A percentile compares a stretch with the other conserved stretches of the same genome.
phyloP scores from a whole-genome alignment of 2,888 invertebrate species.

The Frankliniella fusca region DNA sequence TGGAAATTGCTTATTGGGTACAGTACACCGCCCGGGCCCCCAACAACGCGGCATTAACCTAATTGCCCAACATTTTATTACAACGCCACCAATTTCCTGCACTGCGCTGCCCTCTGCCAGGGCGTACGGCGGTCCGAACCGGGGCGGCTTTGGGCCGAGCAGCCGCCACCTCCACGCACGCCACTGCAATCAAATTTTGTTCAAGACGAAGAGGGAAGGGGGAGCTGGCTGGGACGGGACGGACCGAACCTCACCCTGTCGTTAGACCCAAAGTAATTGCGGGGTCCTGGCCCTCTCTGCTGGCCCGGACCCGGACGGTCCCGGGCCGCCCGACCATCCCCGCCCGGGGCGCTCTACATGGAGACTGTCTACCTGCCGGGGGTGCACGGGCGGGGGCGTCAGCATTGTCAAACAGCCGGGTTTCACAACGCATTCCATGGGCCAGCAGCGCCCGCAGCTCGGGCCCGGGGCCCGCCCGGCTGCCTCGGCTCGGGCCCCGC shows the following conservation, averaged over 20 bases:
- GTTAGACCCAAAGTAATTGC: constrained; percentile 11
- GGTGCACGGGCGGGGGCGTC: no score
- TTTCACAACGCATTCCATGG: no score
- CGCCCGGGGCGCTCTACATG: no score
- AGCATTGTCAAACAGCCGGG: no score
- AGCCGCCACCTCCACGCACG: not conserved
- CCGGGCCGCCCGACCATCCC: not conserved
- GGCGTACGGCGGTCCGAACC: not conserved
- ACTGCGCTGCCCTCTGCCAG: not conserved
- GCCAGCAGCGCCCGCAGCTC: no score
- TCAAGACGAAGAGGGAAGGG: not conserved
- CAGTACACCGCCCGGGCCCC: not conserved
- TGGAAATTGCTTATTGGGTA: not conserved
- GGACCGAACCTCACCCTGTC: not conserved
- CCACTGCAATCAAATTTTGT: constrained; percentile 20
- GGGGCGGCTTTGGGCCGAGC: not conserved
- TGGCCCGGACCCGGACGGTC: not conserved
- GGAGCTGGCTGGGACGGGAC: not conserved
- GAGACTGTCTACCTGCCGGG: no score
- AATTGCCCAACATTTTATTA: constrained; percentile 23
- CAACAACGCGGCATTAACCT: not conserved
- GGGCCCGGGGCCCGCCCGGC: no score
- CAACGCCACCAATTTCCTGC: constrained; percentile 8
- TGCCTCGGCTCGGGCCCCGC: no score
- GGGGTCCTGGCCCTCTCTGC: constrained; percentile 7